phyloP scores from a whole-genome alignment of 2,888 invertebrate genomes.

The Lymantria monacha region DNA sequence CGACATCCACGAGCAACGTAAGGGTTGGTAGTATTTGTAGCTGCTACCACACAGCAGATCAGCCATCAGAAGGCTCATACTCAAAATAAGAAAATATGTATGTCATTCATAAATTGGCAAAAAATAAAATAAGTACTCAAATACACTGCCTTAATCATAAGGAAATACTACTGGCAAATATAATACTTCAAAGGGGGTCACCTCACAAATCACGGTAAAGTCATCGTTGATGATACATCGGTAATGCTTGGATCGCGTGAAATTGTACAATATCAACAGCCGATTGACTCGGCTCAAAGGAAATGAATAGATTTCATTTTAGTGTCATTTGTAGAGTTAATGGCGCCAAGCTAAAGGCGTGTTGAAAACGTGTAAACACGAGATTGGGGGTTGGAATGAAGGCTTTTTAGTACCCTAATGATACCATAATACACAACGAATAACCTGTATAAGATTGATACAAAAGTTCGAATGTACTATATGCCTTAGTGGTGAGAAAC shows the following conservation, averaged over 20 bases:
- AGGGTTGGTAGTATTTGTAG: too few relatives aligned
- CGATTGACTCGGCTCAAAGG: conserved; percentile 76
- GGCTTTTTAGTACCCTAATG: conserved; percentile 50
- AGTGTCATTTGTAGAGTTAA: conserved; percentile 81
- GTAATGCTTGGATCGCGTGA: conserved; percentile 79
- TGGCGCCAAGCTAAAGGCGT: conserved; percentile 70
- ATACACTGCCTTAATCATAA: too few relatives aligned
- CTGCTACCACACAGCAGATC: too few relatives aligned
- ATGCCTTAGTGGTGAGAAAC: too few relatives aligned
- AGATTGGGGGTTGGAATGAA: conserved; percentile 35
- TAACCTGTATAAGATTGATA: conserved; percentile 18
- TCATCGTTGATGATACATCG: conserved; percentile 41
- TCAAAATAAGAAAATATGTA: too few relatives aligned
- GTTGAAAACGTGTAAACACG: conserved; percentile 55
- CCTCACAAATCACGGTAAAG: conserved; percentile 36
- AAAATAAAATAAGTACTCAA: too few relatives aligned
- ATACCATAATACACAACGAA: conserved; percentile 29
- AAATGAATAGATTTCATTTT: conserved; percentile 83
- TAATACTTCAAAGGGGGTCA: conserved; percentile 14
- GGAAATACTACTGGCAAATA: too few relatives aligned
- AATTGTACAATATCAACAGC: conserved; percentile 71
- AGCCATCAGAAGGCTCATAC: too few relatives aligned
- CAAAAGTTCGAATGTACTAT: not conserved
- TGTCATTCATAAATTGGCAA: too few relatives aligned
- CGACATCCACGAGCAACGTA: too few relatives aligned